Evolutionary conservation across 2,113 vertebrate genomes (phyloP).

Genomic region (Gymnorhina tibicen): DNA sequence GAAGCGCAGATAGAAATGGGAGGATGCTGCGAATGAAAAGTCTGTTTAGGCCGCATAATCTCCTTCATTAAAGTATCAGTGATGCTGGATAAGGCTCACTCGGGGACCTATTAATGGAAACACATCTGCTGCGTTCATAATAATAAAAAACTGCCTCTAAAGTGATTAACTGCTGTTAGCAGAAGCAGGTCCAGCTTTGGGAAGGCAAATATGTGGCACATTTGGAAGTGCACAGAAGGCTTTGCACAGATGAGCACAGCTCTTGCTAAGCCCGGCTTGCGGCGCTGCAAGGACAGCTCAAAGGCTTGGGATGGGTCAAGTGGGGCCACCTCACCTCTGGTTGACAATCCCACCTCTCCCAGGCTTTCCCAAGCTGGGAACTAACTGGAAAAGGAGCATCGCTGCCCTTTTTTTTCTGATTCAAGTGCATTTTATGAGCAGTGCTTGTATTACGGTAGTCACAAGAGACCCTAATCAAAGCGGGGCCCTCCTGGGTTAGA

Average conservation of each 20-base stretch:
- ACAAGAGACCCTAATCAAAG: conserved; percentile 47
- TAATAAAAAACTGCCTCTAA: not conserved
- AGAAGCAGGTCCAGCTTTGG: not conserved
- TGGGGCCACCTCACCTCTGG: not conserved
- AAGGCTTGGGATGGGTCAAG: not conserved
- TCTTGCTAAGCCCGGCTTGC: not conserved
- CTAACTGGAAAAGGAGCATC: not conserved
- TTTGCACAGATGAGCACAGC: not conserved
- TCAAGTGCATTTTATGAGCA: conserved; percentile 4
- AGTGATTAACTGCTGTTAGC: conserved; percentile 48
- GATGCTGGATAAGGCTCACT: conserved; percentile 39
- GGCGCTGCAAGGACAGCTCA: not conserved
- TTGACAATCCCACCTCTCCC: not conserved
- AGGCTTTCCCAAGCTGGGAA: not conserved
- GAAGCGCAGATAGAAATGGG: not conserved
- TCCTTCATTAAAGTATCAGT: conserved; percentile 39
- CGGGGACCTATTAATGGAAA: conserved; percentile 48
- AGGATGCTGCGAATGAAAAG: conserved; percentile 26
- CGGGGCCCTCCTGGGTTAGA: conserved; percentile 27
- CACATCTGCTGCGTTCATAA: conserved; percentile 28
- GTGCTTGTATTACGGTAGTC: not conserved
- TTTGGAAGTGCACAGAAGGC: not conserved
- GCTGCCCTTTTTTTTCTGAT: not conserved
- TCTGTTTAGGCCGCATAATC: conserved; percentile 41
- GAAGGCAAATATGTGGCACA: not conserved